A percentile compares a stretch with the other conserved stretches of the same genome.
Conservation (phyloP, 2,113 vertebrate species). For the Xenotilapia flavipinnis region DNA sequence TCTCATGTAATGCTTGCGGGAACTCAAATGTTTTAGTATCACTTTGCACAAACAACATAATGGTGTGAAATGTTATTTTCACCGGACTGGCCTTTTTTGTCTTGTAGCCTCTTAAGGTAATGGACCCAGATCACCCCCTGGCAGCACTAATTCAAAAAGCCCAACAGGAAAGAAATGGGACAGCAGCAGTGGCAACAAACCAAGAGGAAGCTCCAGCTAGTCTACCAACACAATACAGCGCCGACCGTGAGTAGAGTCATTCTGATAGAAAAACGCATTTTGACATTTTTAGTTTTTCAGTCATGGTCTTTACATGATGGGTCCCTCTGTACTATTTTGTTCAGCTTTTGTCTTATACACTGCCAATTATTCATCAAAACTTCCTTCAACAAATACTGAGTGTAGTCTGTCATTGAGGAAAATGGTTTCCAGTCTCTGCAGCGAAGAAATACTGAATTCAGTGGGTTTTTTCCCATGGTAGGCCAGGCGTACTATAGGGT, state of each 20-base stretch:
- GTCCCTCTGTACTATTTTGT: not conserved
- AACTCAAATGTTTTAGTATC: not conserved
- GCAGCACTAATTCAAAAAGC: slow-evolving; percentile 89
- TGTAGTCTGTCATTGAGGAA: not conserved
- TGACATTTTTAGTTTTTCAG: not conserved
- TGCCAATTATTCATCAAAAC: not conserved
- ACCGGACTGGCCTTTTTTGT: not conserved
- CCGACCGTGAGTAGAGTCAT: slow-evolving; percentile 84
- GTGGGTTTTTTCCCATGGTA: too few relatives aligned
- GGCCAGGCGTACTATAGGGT: not conserved
- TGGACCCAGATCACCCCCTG: slow-evolving; percentile 94
- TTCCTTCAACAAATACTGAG: not conserved
- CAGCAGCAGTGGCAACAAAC: slow-evolving; percentile 39
- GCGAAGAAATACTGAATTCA: not conserved
- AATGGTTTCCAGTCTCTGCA: not conserved
- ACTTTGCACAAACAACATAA: not conserved
- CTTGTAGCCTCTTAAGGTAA: slow-evolving; percentile 86
- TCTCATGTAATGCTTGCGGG: not conserved
- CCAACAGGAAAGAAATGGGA: slow-evolving; percentile 80
- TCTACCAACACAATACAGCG: slow-evolving; percentile 75
- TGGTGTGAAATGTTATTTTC: not conserved
- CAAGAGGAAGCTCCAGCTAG: slow-evolving; percentile 55
- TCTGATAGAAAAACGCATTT: not conserved
- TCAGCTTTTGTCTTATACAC: not conserved
- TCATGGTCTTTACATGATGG: not conserved